Base-by-base conservation (phyloP, 1,140 invertebrate species). In the Armadillidium nasatum region DNA sequence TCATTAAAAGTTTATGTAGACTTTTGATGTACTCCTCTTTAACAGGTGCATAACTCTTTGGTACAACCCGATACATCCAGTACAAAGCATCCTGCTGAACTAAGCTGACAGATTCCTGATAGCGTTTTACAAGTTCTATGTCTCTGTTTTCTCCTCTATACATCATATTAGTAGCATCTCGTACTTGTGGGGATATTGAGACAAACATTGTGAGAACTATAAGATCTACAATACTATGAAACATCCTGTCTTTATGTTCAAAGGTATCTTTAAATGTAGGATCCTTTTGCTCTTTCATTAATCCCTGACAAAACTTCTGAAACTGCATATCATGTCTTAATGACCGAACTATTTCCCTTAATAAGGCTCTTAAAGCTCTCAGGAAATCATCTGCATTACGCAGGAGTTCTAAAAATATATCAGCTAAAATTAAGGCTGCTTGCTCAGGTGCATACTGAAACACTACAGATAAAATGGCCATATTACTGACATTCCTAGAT, bases 401-500 rank as follows among this genome's bases (percentile, higher is more conserved):
- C 50, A 98, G 82, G 74, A 97, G 85, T 83, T 98, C 95, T 85
- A 94, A 86, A 82, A 89, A 91, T 74, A 94, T 93, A 84, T 94
- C 91, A 21, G 92, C 92, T 76, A 94, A 88, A 81, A 91, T 88
- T 75, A 89, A 88, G 0, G 93, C 90, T n/a, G 92, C 90, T 33
- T 88, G 86, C 78, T 93, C 90, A 0, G 91, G 90, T 74, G 83
- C 81, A 23, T 91, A 90, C 84, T 94, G 92, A 82, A 98, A 94
- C 83, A 97, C 91, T 2, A 93, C 91, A 9, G 90, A 90, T 67
- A 96, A 85, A 82, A 96, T 89, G 0, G 91, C 88, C 90, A 98
- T 94, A 85, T 97, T 98, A 85, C 97, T 97, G 0, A 93, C 93
- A 87, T 96, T 97, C 70, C 95, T 88, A 7, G 91, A 89, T 22